phyloP scores from a whole-genome alignment of 2,113 vertebrate genomes.

The Lampris megalopsis region DNA sequence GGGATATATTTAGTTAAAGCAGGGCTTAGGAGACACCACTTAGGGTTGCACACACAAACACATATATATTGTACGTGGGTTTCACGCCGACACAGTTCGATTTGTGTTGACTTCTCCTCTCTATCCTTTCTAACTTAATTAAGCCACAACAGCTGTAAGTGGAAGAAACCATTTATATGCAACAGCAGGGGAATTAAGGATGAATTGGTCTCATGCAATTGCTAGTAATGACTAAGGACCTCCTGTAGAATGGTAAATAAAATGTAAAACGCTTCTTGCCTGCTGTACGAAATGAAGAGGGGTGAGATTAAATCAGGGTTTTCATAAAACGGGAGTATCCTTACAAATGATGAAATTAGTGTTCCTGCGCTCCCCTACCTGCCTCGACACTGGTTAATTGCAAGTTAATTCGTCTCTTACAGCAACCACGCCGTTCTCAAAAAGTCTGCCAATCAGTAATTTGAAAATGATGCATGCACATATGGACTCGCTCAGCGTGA shows the following conservation, averaged over 20 bases:
- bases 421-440: slow-evolving; percentile 55
- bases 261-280: neutral
- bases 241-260: neutral
- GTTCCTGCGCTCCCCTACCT: slow-evolving; percentile 56
- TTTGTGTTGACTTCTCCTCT: no score
- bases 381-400: slow-evolving; percentile 72
- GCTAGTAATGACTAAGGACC: slow-evolving; percentile 16
- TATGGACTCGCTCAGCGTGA: slow-evolving; percentile 20
- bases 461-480: slow-evolving; percentile 32
- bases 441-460: slow-evolving; percentile 61
- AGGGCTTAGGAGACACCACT: no score
- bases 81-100: no score
- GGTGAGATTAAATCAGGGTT: slow-evolving; percentile 40
- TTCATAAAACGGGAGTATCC: slow-evolving; percentile 37
- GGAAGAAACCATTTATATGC: no score
- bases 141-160: no score
- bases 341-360: slow-evolving; percentile 64
- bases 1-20: no score
- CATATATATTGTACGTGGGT: no score
- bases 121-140: no score
- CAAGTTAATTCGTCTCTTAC: slow-evolving; percentile 61
- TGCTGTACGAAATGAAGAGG: slow-evolving; percentile 33
- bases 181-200: neutral
- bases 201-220: neutral
- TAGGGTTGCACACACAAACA: no score